Conservation (phyloP, 2,797 vertebrate species). For the Enteromius afrohamiltoni region DNA sequence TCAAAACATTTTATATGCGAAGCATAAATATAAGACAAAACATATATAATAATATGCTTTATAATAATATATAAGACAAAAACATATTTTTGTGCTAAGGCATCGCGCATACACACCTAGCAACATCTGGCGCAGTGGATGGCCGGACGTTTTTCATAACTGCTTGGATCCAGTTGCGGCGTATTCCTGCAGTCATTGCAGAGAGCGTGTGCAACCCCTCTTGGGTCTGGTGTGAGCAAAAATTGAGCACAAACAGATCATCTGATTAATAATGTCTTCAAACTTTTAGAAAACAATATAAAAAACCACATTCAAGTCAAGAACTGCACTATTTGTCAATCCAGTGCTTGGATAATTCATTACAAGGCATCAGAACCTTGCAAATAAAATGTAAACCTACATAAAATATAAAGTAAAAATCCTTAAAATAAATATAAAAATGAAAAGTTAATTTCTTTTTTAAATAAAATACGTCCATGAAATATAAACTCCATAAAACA, state of each 20-base stretch:
- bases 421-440: neutral
- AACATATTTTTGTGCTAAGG: neutral
- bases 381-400: too few species aligned
- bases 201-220: constrained; percentile 82
- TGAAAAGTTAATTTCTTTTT: neutral
- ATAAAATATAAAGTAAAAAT: neutral
- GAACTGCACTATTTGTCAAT: too few species aligned
- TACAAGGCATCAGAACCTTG: too few species aligned
- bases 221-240: constrained; percentile 72
- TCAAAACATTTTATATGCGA: neutral
- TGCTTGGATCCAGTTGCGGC: constrained; percentile 86
- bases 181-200: constrained; percentile 85
- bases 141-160: constrained; percentile 84
- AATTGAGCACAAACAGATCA: neutral
- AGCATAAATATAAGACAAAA: neutral
- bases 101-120: constrained; percentile 72
- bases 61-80: too few species aligned
- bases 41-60: too few species aligned
- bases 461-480: neutral
- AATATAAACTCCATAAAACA: neutral
- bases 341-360: too few species aligned
- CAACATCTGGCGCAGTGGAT: constrained; percentile 81
- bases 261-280: neutral
- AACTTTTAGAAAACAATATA: neutral
- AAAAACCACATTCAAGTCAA: neutral